Evolutionary conservation across 1,140 invertebrate genomes (phyloP), one percentile per base, ranked within the genome.

Genomic region (Homalodisca vitripennis): DNA sequence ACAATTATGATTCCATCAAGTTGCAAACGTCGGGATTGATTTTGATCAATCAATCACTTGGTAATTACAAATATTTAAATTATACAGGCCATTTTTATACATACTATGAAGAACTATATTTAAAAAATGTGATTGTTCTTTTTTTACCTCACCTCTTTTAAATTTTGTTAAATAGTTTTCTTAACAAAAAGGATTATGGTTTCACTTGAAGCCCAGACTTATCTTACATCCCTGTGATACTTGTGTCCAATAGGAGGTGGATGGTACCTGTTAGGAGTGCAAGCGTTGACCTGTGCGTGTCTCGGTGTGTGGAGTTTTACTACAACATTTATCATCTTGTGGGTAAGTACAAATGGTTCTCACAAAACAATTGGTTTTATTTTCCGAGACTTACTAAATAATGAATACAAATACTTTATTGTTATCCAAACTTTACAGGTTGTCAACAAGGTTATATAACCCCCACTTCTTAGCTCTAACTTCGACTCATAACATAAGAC

Each of bases 211-310:
- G n/a, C n/a, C n/a, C n/a, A n/a, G n/a, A n/a, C n/a, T n/a, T n/a
- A n/a, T n/a, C n/a, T n/a, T n/a, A n/a, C n/a, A n/a, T n/a, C n/a
- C n/a, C n/a, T n/a, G n/a, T n/a, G n/a, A n/a, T n/a, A n/a, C 71
- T 60, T 34, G 48, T 69, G 74, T 77, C 72, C 34, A 57, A 31
- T 79, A 91, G 91, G 93, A 47, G 94, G 94, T 20, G 92, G 91
- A 20, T 92, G 89, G 85, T 89, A 94, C 74, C 82, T 96, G n/a
- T 79, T 96, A 0, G 92, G 92, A 0, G 84, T 96, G 27, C 94
- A 97, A 81, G 73, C 82, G 0, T 77, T 96, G 2, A 85, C 89
- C 0, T 87, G 83, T 0, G 63, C 95, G 0, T 90, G 88, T 72
- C 83, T 96, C 17, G 74, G 76, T 13, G 72, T 79, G 14, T 97